These are phyloP conservation scores for Lochmaea crataegi DNA, from an alignment of 2,888 invertebrate species.

Conservation along the genomic window DNA sequence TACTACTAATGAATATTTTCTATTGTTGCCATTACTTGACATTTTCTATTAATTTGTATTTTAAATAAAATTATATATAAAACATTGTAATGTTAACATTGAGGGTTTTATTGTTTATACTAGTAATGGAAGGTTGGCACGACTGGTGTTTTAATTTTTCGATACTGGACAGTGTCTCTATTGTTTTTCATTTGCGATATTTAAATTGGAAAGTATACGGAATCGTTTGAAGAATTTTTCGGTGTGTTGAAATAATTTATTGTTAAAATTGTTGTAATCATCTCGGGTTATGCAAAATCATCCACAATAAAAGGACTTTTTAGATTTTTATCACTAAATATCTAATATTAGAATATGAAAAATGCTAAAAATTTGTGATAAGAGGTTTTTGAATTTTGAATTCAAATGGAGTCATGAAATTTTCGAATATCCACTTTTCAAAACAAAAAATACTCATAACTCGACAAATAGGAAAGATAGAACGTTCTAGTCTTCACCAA, in stretches of 20 bases:
- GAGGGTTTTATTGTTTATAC: slow-evolving; percentile 24
- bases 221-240: slow-evolving; percentile 18
- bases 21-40: slow-evolving; percentile 43
- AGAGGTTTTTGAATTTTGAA: no score
- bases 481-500: no score
- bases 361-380: no score
- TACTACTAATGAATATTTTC: slow-evolving; percentile 49
- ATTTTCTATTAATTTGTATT: slow-evolving; percentile 43
- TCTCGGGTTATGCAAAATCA: no score
- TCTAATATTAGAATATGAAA: no score
- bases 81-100: slow-evolving; percentile 36
- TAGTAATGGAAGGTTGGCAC: slow-evolving; percentile 7
- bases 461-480: no score
- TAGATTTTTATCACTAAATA: no score
- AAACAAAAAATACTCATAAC: no score
- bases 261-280: not conserved
- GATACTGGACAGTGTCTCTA: slow-evolving; percentile 24
- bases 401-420: no score
- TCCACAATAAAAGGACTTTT: no score
- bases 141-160: not conserved
- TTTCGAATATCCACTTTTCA: no score
- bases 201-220: slow-evolving; percentile 26
- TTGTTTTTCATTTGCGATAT: slow-evolving; percentile 20
- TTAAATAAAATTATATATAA: slow-evolving; percentile 37
- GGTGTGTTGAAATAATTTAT: not conserved